Evolutionary conservation across 2,888 invertebrate genomes (phyloP), one percentile per base, ranked within the genome.

Genomic region (Hipparchia semele): DNA sequence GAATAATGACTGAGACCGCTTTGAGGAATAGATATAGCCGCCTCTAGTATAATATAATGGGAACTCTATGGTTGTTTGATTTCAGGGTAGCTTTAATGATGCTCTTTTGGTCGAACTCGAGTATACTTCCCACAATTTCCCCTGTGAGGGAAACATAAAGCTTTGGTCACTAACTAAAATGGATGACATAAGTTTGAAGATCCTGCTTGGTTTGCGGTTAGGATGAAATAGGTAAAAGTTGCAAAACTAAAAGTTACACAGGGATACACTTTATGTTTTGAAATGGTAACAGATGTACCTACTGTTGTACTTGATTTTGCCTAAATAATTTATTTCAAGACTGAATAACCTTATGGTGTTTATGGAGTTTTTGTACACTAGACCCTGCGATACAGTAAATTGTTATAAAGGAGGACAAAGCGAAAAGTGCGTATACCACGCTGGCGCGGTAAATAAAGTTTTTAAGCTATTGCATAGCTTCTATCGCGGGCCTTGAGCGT

Each of bases 101-200:
- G 83, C 78, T 79, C 78, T 75, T 83, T 83, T 80, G 73, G 77
- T 73, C 73, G 60, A 72, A 67, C 53, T 71, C 70, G 73, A 77
- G 78, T 72, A 72, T 73, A 75, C 79, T 80, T 73, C 65, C 13
- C 56, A 54, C 53, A 66, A 54, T 54, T 66, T 66, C 33, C 53
- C 39, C 39, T 6, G 39, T 39, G 54, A 7, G 39, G 66, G 66
- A 33, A 33, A 66, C 12, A 54, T 66, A 66, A 54, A 53, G 66
- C 33, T 54, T 66, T 54, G 12, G 39, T 66, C 66, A 66, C n/a
- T 39, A 53, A 53, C 66, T n/a, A 66, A 53, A 62, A 13, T 10
- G 3, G 61, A 8, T 33, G 39, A 60, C 33, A 45, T 61, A n/a
- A 61, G 61, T 61, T 61, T 4, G n/a, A 12, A 45, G 12, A 61